Percentiles rank a stretch among this genome's conserved stretches.
Evolutionary conservation across 2,888 invertebrate species (phyloP).

Genomic region (Thera britannica): DNA sequence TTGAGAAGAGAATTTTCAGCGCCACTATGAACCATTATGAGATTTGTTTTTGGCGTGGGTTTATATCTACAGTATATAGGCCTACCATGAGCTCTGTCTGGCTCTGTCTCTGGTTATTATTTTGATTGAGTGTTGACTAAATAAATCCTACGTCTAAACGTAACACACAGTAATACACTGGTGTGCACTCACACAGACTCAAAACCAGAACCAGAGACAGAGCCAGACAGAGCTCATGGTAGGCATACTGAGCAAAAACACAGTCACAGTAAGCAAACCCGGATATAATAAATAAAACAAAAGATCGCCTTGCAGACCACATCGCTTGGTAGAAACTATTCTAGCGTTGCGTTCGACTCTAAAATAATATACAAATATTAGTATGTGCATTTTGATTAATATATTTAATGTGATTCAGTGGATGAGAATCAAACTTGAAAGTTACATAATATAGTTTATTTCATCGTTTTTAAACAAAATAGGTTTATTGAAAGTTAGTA

Average conservation of each 20-base stretch:
- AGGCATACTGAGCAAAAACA: not conserved
- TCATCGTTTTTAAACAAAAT: not conserved
- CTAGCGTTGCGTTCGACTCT: conserved; percentile 12
- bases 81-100: too few relatives aligned
- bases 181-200: too few relatives aligned
- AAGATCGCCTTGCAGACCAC: conserved; percentile 25
- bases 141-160: too few relatives aligned
- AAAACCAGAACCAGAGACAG: too few relatives aligned
- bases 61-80: not conserved
- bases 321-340: conserved; percentile 11
- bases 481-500: too few relatives aligned
- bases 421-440: conserved; percentile 2
- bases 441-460: not conserved
- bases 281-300: conserved; percentile 3
- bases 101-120: too few relatives aligned
- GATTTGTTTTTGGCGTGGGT: too few relatives aligned
- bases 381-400: not conserved
- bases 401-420: not conserved
- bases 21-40: too few relatives aligned
- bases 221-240: not conserved
- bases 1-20: too few relatives aligned
- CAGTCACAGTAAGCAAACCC: conserved; percentile 15
- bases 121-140: too few relatives aligned
- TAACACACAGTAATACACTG: too few relatives aligned
- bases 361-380: conserved; percentile 1